Percentiles rank a stretch among this genome's conserved stretches.
Conservation (phyloP, 2,888 invertebrate species). For the Drosophila falleni region DNA sequence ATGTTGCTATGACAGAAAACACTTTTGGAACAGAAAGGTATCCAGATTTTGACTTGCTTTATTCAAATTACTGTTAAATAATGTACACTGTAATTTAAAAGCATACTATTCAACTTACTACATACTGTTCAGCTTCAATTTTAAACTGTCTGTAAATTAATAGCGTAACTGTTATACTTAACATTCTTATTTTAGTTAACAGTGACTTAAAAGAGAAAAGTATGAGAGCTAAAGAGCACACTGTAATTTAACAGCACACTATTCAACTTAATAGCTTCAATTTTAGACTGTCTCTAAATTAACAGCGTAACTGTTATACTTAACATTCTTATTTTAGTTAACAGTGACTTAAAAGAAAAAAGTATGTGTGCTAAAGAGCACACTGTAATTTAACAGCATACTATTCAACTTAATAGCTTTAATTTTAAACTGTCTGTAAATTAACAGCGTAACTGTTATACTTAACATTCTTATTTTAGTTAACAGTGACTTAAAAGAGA, state of each 20-base stretch:
- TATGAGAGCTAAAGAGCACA: no score
- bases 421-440: not conserved
- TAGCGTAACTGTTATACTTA: not conserved
- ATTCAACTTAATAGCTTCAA: no score
- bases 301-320: not conserved
- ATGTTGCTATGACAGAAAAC: not conserved
- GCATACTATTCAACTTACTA: not conserved
- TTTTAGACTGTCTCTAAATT: not conserved
- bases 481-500: not conserved
- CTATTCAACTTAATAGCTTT: not conserved
- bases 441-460: not conserved
- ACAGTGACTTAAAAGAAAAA: not conserved
- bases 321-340: not conserved
- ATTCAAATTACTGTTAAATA: not conserved
- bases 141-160: not conserved
- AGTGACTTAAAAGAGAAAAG: not conserved
- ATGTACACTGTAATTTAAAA: not conserved
- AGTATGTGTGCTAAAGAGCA: no score
- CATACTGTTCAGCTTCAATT: no score
- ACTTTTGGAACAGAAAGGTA: not conserved
- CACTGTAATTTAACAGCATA: not conserved
- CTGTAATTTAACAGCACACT: not conserved
- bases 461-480: not conserved
- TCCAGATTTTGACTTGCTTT: not conserved
- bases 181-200: not conserved